These are phyloP conservation scores for Silurus aristotelis DNA, from an alignment of 2,797 vertebrate species.

Conservation along the genomic window DNA sequence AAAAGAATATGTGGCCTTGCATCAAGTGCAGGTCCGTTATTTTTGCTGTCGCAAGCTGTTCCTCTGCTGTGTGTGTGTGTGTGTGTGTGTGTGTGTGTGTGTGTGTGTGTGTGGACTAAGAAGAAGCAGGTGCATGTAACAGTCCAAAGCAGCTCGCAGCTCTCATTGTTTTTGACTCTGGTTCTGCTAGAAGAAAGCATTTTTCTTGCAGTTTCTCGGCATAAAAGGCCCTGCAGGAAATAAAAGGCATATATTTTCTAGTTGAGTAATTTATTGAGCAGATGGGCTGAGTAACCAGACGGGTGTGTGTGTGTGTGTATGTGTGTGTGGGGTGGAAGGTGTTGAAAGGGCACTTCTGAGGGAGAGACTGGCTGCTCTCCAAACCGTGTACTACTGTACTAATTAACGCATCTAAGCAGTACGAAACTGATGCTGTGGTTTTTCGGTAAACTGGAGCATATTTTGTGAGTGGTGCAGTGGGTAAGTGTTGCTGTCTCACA, in stretches of 20 bases:
- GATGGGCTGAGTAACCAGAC: slow-evolving; percentile 51
- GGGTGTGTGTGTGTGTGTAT: not conserved
- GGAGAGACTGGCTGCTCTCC: slow-evolving; percentile 21
- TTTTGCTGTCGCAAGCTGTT: slow-evolving; percentile 12
- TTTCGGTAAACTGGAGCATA: not conserved
- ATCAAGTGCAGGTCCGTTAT: not conserved
- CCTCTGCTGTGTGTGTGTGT: not conserved
- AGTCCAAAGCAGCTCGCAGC: not conserved
- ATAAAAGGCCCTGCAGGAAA: not conserved
- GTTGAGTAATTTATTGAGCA: slow-evolving; percentile 39
- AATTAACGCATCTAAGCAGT: not conserved
- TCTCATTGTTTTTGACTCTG: slow-evolving; percentile 13
- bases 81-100: slow-evolving; percentile 7
- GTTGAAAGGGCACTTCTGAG: slow-evolving; percentile 18
- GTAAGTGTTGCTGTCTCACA: not conserved
- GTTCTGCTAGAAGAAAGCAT: not conserved
- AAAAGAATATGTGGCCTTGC: not conserved
- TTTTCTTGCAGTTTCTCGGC: not conserved
- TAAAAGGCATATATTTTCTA: not conserved
- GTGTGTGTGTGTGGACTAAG: slow-evolving; percentile 8
- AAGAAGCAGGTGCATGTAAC: slow-evolving; percentile 25
- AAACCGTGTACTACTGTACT: slow-evolving; percentile 25
- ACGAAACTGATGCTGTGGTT: not conserved
- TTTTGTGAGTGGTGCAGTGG: not conserved
- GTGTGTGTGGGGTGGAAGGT: slow-evolving; percentile 16